Conservation (phyloP, 2,797 vertebrate species). For the Spinus olivaceus region DNA sequence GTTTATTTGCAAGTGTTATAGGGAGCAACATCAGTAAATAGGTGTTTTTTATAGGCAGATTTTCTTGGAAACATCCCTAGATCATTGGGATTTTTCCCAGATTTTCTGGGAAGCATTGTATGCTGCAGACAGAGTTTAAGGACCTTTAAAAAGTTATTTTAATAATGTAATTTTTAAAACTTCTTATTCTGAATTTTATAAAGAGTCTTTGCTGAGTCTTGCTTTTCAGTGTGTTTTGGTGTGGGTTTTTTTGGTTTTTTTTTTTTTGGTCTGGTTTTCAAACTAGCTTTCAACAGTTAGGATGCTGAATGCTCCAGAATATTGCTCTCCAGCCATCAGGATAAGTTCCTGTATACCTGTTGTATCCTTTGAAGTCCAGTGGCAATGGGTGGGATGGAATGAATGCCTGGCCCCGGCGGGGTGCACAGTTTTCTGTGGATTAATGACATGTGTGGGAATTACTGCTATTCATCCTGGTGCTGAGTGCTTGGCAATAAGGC, state of each 20-base stretch:
- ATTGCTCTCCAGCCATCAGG: fast-evolving
- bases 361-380: neutral
- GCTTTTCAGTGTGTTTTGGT: neutral
- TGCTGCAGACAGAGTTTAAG: neutral
- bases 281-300: neutral
- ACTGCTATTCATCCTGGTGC: neutral
- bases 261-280: neutral
- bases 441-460: neutral
- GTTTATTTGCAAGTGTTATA: neutral
- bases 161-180: fast-evolving
- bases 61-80: neutral
- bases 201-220: neutral
- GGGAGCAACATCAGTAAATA: fast-evolving
- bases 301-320: neutral
- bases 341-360: neutral
- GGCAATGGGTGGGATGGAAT: neutral
- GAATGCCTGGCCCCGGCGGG: neutral
- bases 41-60: fast-evolving
- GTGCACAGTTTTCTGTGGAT: neutral
- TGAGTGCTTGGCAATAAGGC: neutral
- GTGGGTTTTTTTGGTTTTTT: neutral
- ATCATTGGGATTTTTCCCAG: no score
- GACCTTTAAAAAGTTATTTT: neutral
- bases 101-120: neutral
- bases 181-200: neutral